A percentile compares a stretch with the other conserved stretches of the same genome.
Conservation (phyloP, 2,113 vertebrate species). For the Microcebus ravelobensis region DNA sequence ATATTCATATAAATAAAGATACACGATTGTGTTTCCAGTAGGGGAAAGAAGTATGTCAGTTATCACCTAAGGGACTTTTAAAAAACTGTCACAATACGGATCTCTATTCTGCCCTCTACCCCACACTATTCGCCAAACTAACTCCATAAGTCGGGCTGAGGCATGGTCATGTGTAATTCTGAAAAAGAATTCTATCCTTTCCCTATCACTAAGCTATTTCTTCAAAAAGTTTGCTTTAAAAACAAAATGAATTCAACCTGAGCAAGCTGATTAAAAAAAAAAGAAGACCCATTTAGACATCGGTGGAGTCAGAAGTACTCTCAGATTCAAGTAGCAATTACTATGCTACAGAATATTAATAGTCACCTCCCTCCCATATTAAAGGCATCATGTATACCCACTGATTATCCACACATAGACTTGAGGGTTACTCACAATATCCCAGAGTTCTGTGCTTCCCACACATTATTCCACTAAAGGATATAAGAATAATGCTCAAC, state of each 20-base stretch:
- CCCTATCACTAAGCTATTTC: background rate
- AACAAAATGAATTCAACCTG: background rate
- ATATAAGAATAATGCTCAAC: background rate
- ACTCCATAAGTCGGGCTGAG: background rate
- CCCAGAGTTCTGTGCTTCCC: background rate
- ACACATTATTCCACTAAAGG: background rate
- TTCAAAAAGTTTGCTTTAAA: slow-evolving; percentile 2
- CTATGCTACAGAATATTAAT: background rate
- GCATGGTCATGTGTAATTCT: background rate
- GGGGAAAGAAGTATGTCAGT: background rate
- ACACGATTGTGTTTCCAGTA: background rate
- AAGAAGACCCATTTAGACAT: background rate
- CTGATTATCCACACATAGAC: background rate
- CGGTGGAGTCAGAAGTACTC: background rate
- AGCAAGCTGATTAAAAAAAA: background rate
- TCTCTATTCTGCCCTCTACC: background rate
- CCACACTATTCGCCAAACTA: background rate
- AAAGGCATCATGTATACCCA: background rate
- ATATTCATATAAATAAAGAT: background rate
- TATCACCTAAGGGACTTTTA: background rate
- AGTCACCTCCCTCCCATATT: background rate
- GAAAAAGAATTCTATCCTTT: slow-evolving; percentile 1
- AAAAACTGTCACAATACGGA: background rate
- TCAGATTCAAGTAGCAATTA: background rate
- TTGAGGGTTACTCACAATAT: background rate